Evolutionary conservation across 1,140 invertebrate genomes (phyloP).

Genomic region (Diuraphis noxia): DNA sequence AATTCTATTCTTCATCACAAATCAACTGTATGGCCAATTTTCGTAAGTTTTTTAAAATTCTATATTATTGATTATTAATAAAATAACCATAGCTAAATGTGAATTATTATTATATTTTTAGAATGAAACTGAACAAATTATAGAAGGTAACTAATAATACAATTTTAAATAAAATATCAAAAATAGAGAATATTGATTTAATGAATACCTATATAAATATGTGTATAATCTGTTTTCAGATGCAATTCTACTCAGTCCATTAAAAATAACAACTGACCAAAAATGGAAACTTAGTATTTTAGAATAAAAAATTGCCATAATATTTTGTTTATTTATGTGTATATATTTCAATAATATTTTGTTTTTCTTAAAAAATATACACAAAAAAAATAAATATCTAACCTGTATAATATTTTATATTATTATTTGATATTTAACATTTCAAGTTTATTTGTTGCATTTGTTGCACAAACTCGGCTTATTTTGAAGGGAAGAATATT

Average conservation of each 20-base stretch:
- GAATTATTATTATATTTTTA: slow-evolving; percentile 23
- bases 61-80: neutral
- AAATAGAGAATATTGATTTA: neutral
- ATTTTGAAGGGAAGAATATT: no score
- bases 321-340: neutral
- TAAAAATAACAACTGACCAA: slow-evolving; percentile 29
- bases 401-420: no score
- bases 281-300: slow-evolving; percentile 42
- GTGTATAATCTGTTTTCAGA: slow-evolving; percentile 19
- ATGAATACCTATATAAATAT: neutral
- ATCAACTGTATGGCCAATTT: slow-evolving; percentile 55
- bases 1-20: slow-evolving; percentile 39
- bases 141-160: slow-evolving; percentile 27
- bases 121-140: slow-evolving; percentile 39
- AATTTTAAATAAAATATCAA: neutral
- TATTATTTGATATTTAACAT: no score
- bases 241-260: slow-evolving; percentile 35
- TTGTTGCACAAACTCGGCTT: no score
- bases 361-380: neutral
- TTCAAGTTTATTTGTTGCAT: no score
- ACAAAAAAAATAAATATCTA: neutral
- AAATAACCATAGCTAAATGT: neutral
- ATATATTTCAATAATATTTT: neutral
- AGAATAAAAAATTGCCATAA: neutral
- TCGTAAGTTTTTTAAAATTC: slow-evolving; percentile 52